Conservation (phyloP, 2,888 invertebrate genomes). For the Limnephilus marmoratus region DNA sequence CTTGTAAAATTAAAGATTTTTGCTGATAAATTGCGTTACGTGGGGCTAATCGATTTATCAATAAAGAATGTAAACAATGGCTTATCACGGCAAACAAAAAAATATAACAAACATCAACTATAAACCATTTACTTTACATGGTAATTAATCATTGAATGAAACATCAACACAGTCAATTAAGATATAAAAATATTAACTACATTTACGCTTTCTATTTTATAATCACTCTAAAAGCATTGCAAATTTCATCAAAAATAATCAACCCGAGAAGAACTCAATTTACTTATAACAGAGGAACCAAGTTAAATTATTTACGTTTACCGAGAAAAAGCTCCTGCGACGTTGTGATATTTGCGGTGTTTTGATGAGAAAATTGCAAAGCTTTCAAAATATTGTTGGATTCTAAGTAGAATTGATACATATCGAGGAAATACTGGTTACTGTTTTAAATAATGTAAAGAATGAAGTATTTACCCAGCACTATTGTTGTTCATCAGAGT, state of each 20-base stretch:
- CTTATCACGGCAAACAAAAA: not conserved
- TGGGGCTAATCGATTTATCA: not conserved
- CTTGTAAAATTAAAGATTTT: not conserved
- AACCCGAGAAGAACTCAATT: not conserved
- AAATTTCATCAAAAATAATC: not conserved
- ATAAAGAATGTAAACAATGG: not conserved
- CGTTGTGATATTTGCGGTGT: not conserved
- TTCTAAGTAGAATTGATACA: not conserved
- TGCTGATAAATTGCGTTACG: not conserved
- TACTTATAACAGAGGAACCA: not conserved
- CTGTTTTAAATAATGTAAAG: not conserved
- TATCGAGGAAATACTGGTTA: not conserved
- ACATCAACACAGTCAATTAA: not conserved
- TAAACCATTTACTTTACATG: not conserved
- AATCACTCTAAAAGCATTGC: not conserved
- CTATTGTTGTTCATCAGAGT: constrained; percentile 76
- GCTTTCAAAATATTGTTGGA: not conserved
- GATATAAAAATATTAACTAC: not conserved
- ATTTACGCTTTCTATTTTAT: not conserved
- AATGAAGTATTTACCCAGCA: constrained; percentile 66
- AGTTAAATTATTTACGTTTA: not conserved
- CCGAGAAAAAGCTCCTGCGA: not conserved
- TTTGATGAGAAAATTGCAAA: not conserved
- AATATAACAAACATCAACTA: not conserved
- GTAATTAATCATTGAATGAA: not conserved